Conservation (phyloP, 2,797 vertebrate species). For the Loris lydekkerianus region DNA sequence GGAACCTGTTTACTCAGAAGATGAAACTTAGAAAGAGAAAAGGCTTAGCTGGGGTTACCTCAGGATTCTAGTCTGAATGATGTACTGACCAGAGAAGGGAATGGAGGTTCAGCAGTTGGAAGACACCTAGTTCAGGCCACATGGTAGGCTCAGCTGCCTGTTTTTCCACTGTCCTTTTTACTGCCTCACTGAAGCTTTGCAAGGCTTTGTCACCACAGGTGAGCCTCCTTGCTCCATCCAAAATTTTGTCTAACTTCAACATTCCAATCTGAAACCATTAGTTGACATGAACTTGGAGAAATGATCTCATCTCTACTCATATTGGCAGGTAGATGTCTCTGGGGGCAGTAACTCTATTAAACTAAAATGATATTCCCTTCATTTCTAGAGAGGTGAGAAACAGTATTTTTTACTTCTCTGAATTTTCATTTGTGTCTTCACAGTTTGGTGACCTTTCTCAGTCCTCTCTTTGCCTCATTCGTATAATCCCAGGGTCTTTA, state of each 20-base stretch:
- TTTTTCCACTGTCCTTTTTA: not conserved
- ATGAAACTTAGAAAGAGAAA: not conserved
- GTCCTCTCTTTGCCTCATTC: constrained; percentile 10
- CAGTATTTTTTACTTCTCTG: not conserved
- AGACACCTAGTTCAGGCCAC: not conserved
- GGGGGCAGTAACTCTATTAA: not conserved
- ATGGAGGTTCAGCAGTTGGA: not conserved
- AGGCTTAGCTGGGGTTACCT: not conserved
- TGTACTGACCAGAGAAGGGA: not conserved
- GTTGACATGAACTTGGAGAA: not conserved
- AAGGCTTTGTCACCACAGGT: not conserved
- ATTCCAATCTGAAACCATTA: not conserved
- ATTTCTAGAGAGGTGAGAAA: not conserved
- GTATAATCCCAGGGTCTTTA: not conserved
- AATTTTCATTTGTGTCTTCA: constrained; percentile 55
- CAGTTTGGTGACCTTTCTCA: not conserved
- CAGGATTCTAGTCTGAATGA: not conserved
- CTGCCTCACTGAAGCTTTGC: not conserved
- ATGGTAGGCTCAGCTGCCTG: rapidly evolving
- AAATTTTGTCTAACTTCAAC: not conserved
- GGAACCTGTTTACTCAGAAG: not conserved
- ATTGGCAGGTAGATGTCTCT: not conserved
- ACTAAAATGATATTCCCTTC: not conserved
- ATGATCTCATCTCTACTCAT: not conserved
- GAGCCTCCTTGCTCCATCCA: not conserved